Percentiles rank a stretch among this genome's conserved stretches.
These are phyloP conservation scores for Mesoligia furuncula DNA, from an alignment of 2,888 invertebrate species.

Conservation along the genomic window DNA sequence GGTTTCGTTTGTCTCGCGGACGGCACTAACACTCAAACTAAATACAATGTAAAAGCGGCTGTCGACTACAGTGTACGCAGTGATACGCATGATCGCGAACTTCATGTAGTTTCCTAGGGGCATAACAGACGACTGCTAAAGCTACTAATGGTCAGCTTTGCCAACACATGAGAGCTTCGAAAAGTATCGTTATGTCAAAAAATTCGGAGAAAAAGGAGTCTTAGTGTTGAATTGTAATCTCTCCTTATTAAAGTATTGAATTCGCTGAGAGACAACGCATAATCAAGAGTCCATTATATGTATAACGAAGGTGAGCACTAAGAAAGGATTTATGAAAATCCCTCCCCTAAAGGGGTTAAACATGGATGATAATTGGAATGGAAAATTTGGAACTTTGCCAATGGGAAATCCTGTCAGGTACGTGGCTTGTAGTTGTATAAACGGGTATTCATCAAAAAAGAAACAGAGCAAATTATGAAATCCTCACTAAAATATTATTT, in stretches of 20 bases:
- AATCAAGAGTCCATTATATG: neutral
- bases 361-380: neutral
- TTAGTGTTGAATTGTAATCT: neutral
- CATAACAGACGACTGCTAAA: neutral
- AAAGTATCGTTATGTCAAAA: neutral
- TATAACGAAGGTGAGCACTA: neutral
- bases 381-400: neutral
- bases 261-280: too few relatives aligned
- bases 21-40: conserved; percentile 82
- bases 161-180: conserved; percentile 5
- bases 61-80: conserved; percentile 38
- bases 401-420: neutral
- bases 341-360: neutral
- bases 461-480: neutral
- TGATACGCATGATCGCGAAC: neutral
- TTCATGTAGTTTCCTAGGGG: neutral
- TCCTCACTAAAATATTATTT: neutral
- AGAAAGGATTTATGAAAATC: neutral
- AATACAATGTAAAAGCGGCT: conserved; percentile 36
- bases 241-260: too few relatives aligned
- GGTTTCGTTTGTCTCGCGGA: conserved; percentile 82
- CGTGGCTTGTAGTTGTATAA: neutral
- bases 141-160: conserved; percentile 24
- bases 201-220: neutral
- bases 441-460: neutral